Percentiles rank a stretch among this genome's conserved stretches.
Evolutionary conservation across 2,888 invertebrate species (phyloP).

Genomic region (Therioaphis trifolii): DNA sequence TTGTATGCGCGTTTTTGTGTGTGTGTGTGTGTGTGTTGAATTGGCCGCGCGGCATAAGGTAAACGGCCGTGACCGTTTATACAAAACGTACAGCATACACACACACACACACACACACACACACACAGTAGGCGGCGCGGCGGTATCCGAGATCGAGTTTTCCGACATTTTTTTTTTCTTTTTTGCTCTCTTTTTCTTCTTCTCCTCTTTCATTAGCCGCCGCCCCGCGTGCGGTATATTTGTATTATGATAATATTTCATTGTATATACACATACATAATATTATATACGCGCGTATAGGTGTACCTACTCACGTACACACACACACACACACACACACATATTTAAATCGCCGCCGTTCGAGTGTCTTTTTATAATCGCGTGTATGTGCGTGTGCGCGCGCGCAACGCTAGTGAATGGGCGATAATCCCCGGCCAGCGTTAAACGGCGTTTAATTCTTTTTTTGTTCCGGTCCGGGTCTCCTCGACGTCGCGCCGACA

Average conservation of each 20-base stretch:
- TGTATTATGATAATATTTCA: too few species aligned
- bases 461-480: constrained; percentile 23
- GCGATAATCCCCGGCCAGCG: too few species aligned
- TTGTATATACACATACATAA: not conserved
- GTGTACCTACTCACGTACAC: too few species aligned
- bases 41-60: constrained; percentile 31
- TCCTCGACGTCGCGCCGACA: not conserved
- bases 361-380: constrained; percentile 32
- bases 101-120: not conserved
- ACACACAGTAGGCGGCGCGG: not conserved
- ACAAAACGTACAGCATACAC: not conserved
- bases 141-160: constrained; percentile 16
- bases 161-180: constrained; percentile 8
- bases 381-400: too few species aligned
- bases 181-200: too few species aligned
- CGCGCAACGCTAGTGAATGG: too few species aligned
- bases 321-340: too few species aligned
- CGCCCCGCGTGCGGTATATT: too few species aligned
- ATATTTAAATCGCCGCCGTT: constrained; percentile 9
- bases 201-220: too few species aligned
- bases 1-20: not conserved
- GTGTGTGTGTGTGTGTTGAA: not conserved
- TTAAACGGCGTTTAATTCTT: not conserved
- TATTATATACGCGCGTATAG: too few species aligned
- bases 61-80: constrained; percentile 37